Evolutionary conservation across 2,888 invertebrate genomes (phyloP).

Genomic region (Caenorhabditis doughertyi): DNA sequence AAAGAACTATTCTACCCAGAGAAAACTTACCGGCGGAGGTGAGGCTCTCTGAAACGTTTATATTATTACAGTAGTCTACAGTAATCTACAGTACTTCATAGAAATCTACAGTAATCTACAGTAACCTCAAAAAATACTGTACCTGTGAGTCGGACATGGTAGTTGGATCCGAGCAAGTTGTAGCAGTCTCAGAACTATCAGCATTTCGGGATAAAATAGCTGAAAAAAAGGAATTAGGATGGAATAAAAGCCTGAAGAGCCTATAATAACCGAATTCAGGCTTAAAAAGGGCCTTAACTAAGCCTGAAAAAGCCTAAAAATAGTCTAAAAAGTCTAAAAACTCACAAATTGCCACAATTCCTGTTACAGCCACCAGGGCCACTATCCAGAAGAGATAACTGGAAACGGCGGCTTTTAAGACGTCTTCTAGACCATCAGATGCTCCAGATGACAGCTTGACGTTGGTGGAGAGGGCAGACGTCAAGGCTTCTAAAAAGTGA

Average conservation of each 20-base stretch:
- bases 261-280: not conserved
- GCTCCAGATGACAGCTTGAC: slow-evolving; percentile 40
- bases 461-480: slow-evolving; percentile 68
- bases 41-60: slow-evolving; percentile 38
- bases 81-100: too few species aligned
- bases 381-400: slow-evolving; percentile 50
- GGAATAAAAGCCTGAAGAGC: too few species aligned
- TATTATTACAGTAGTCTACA: not conserved
- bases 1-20: not conserved
- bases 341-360: slow-evolving; percentile 52
- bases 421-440: slow-evolving; percentile 21
- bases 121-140: too few species aligned
- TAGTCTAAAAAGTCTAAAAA: not conserved
- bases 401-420: slow-evolving; percentile 18
- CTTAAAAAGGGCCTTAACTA: too few species aligned
- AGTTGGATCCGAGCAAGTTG: slow-evolving; percentile 60
- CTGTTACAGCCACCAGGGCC: slow-evolving; percentile 34
- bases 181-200: slow-evolving; percentile 50
- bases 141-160: slow-evolving; percentile 57
- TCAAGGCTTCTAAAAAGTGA: slow-evolving; percentile 56
- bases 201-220: slow-evolving; percentile 33
- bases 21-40: slow-evolving; percentile 41
- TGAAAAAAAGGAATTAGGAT: slow-evolving; percentile 30
- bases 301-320: too few species aligned
- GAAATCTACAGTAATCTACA: not conserved